Conservation (phyloP, 1,140 invertebrate species). For the Acarapis woodi region DNA sequence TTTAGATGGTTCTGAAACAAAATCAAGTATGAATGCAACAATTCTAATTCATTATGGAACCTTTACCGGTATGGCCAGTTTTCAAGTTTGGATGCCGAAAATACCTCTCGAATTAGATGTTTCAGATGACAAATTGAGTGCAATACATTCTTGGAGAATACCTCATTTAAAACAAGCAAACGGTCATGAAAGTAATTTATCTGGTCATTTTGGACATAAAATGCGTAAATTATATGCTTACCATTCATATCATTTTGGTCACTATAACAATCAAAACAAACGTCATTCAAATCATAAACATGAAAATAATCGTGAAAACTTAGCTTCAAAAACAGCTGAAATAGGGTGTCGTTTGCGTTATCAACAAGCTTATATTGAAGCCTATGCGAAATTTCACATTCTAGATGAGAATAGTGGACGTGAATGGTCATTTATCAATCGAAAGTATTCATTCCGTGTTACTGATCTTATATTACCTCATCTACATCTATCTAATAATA, state of each 20-base stretch:
- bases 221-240: slow-evolving; percentile 1
- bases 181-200: background rate
- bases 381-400: slow-evolving; percentile 59
- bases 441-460: slow-evolving; percentile 52
- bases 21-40: slow-evolving; percentile 74
- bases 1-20: slow-evolving; percentile 77
- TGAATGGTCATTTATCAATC: slow-evolving; percentile 57
- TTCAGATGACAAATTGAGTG: slow-evolving; percentile 55
- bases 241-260: background rate
- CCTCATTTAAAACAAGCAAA: slow-evolving; percentile 22
- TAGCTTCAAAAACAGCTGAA: no score
- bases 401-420: slow-evolving; percentile 67
- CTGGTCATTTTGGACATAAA: no score
- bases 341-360: slow-evolving; percentile 44
- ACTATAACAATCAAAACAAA: background rate
- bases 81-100: slow-evolving; percentile 90
- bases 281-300: background rate
- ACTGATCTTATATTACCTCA: slow-evolving; percentile 61
- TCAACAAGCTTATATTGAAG: slow-evolving; percentile 65
- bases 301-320: background rate
- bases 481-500: slow-evolving; percentile 53
- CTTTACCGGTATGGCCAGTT: slow-evolving; percentile 51
- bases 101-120: slow-evolving; percentile 65
- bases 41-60: slow-evolving; percentile 76
- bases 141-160: slow-evolving; percentile 59